Conservation (phyloP, 2,888 invertebrate genomes). For the Erebia aethiops region DNA sequence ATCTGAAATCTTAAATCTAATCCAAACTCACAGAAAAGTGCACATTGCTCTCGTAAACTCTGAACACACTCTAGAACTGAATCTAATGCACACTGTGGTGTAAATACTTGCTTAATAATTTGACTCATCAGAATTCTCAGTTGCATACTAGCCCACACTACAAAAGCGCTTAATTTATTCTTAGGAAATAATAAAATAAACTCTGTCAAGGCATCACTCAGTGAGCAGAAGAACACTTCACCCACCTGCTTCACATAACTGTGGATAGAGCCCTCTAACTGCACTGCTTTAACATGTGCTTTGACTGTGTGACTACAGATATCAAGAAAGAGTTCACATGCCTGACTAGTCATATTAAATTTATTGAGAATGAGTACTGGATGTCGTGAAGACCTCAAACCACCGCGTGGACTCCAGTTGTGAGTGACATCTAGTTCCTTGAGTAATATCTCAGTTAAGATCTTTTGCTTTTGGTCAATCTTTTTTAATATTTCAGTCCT, state of each 20-base stretch:
- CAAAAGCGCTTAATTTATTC: conserved; percentile 85
- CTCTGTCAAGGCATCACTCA: conserved; percentile 86
- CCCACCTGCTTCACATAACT: conserved; percentile 91
- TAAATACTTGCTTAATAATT: conserved; percentile 93
- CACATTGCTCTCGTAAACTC: conserved; percentile 89
- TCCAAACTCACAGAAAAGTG: conserved; percentile 85
- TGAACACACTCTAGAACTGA: conserved; percentile 93
- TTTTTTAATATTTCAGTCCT: conserved; percentile 72
- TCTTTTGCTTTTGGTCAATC: conserved; percentile 88
- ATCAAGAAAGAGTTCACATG: conserved; percentile 91
- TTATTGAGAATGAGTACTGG: conserved; percentile 93
- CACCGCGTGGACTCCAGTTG: conserved; percentile 95
- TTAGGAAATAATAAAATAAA: conserved; percentile 89
- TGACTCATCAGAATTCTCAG: conserved; percentile 90
- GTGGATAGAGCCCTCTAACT: conserved; percentile 90
- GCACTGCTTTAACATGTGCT: conserved; percentile 90
- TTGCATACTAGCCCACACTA: conserved; percentile 96
- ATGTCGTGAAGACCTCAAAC: conserved; percentile 91
- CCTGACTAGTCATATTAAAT: conserved; percentile 86
- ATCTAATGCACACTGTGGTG: conserved; percentile 92
- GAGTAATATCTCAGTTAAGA: conserved; percentile 92
- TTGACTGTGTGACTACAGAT: conserved; percentile 92
- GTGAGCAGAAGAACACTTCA: conserved; percentile 91
- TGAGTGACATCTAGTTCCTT: conserved; percentile 95
- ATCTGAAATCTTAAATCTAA: conserved; percentile 96